Evolutionary conservation across 2,113 vertebrate species (phyloP).

Genomic region (Actenoides hombroni): DNA sequence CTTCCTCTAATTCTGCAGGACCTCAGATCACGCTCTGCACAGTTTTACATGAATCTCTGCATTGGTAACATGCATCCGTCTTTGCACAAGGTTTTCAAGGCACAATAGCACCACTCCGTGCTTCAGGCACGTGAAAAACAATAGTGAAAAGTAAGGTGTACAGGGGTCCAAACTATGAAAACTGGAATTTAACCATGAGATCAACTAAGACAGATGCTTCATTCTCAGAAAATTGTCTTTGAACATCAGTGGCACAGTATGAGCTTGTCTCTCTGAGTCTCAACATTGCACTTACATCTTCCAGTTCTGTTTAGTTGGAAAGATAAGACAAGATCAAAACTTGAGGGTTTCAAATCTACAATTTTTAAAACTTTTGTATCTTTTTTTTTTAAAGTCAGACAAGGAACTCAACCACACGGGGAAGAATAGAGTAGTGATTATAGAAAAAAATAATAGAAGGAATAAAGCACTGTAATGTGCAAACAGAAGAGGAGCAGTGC

Average conservation of each 20-base stretch:
- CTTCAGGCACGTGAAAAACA: neutral
- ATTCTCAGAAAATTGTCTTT: neutral
- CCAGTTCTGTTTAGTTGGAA: neutral
- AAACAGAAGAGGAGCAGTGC: neutral
- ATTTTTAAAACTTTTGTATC: neutral
- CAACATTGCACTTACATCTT: neutral
- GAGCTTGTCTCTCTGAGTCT: neutral
- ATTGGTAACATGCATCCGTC: neutral
- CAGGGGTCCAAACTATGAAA: neutral
- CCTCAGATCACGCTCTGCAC: neutral
- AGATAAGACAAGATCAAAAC: neutral
- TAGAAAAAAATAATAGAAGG: neutral
- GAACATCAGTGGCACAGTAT: neutral
- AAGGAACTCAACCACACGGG: neutral
- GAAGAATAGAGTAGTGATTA: neutral
- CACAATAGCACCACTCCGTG: neutral
- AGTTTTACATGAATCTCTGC: neutral
- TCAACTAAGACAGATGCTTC: neutral
- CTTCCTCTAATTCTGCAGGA: neutral
- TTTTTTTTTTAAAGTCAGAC: neutral
- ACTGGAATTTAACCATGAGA: neutral
- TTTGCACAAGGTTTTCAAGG: neutral
- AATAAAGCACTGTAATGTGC: neutral
- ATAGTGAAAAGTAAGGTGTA: neutral
- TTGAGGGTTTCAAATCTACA: neutral